Percentiles rank a stretch among this genome's conserved stretches.
phyloP scores from a whole-genome alignment of 2,113 vertebrate genomes.

The Archocentrus centrarchus region DNA sequence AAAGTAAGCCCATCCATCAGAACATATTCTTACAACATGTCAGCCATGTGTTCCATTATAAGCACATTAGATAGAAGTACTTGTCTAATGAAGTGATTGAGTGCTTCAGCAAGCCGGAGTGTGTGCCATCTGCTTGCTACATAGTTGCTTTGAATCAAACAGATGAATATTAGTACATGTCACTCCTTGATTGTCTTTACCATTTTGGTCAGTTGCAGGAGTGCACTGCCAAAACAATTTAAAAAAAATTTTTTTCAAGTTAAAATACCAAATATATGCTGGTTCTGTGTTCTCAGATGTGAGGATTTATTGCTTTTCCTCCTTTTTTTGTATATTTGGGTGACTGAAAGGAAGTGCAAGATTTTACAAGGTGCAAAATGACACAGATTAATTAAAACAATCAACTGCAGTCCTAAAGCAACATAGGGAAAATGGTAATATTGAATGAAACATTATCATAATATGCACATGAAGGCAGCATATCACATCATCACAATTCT shows the following conservation, averaged over 20 bases:
- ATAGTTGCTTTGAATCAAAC: constrained; percentile 47
- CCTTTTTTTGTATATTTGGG: background rate
- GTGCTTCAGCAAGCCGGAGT: constrained; percentile 48
- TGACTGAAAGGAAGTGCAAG: background rate
- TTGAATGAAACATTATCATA: background rate
- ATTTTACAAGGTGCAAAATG: background rate
- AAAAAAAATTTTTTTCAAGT: background rate
- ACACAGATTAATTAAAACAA: background rate
- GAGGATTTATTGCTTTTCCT: background rate
- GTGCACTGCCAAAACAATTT: background rate
- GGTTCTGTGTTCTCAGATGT: background rate
- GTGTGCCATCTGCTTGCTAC: constrained; percentile 65
- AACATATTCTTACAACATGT: constrained; percentile 39
- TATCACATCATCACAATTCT: background rate
- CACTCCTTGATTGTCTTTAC: constrained; percentile 4
- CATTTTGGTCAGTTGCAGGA: background rate
- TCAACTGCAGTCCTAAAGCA: background rate
- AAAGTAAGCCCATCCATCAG: constrained; percentile 40
- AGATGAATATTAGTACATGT: constrained; percentile 42
- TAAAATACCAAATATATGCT: background rate
- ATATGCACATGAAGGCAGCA: background rate
- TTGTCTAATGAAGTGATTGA: constrained; percentile 73
- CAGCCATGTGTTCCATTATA: constrained; percentile 67
- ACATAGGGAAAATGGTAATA: background rate
- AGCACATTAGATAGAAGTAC: constrained; percentile 66